Percentiles rank a stretch among this genome's conserved stretches.
Evolutionary conservation across 2,113 vertebrate species (phyloP).

Genomic region (Leuciscus idus): DNA sequence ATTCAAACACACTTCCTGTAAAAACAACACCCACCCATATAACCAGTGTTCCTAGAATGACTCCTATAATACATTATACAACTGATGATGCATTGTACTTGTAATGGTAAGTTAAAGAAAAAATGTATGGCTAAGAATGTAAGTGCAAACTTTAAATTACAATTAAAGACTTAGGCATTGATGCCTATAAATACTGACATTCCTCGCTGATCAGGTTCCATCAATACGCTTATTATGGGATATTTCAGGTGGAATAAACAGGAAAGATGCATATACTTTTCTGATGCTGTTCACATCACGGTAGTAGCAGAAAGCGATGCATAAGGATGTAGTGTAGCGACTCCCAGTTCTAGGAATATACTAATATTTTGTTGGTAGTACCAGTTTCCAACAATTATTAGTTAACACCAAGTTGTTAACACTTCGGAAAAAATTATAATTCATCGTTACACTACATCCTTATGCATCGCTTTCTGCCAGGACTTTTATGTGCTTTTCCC

Average conservation of each 20-base stretch:
- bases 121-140: neutral
- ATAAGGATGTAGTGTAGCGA: no score
- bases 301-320: no score
- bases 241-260: neutral
- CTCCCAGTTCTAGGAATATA: no score
- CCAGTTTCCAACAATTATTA: no score
- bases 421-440: no score
- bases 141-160: neutral
- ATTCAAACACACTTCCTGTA: constrained; percentile 29
- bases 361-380: no score
- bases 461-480: no score
- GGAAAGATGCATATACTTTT: neutral
- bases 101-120: neutral
- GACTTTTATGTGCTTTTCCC: no score
- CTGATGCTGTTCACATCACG: no score
- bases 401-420: no score
- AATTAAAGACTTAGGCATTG: neutral
- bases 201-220: neutral
- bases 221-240: neutral
- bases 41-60: neutral
- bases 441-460: no score
- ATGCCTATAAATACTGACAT: neutral
- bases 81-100: neutral
- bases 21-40: constrained; percentile 21
- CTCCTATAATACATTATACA: neutral